Evolutionary conservation across 2,113 vertebrate species (phyloP).

Genomic region (Nothobranchius furzeri): DNA sequence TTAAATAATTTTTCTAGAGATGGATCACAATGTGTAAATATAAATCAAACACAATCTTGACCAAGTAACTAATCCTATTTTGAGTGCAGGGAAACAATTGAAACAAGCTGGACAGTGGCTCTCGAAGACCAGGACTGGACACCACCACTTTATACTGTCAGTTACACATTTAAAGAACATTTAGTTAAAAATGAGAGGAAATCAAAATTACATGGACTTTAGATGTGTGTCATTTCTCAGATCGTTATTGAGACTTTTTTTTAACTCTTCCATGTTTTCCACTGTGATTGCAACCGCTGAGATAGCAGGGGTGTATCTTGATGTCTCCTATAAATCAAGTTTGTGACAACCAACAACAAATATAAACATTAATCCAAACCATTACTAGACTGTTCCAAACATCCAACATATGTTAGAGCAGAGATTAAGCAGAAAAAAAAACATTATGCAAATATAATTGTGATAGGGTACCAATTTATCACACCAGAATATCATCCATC

Average conservation of each 20-base stretch:
- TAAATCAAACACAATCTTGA: too few species aligned
- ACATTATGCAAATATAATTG: conserved; percentile 77
- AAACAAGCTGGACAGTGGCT: too few species aligned
- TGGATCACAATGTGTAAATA: too few species aligned
- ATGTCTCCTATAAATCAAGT: conserved; percentile 7
- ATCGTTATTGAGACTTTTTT: conserved; percentile 11
- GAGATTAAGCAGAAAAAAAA: conserved; percentile 68
- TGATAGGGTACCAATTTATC: conserved; percentile 67
- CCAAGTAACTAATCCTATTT: too few species aligned
- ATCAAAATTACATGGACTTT: neutral
- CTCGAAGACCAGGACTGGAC: too few species aligned
- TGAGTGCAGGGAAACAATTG: too few species aligned
- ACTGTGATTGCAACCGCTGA: neutral
- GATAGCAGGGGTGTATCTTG: neutral
- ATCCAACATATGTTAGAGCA: conserved; percentile 50
- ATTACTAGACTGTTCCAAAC: conserved; percentile 31
- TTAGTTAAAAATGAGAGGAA: neutral
- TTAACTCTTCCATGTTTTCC: neutral
- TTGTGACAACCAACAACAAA: conserved; percentile 27
- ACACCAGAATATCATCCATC: conserved; percentile 56
- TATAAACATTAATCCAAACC: conserved; percentile 30
- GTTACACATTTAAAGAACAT: too few species aligned
- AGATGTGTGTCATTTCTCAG: conserved; percentile 1
- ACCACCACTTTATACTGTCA: too few species aligned
- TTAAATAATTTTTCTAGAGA: too few species aligned